A percentile compares a stretch with the other conserved stretches of the same genome.
Conservation (phyloP, 2,797 vertebrate species). For the Sandelia bainsii region DNA sequence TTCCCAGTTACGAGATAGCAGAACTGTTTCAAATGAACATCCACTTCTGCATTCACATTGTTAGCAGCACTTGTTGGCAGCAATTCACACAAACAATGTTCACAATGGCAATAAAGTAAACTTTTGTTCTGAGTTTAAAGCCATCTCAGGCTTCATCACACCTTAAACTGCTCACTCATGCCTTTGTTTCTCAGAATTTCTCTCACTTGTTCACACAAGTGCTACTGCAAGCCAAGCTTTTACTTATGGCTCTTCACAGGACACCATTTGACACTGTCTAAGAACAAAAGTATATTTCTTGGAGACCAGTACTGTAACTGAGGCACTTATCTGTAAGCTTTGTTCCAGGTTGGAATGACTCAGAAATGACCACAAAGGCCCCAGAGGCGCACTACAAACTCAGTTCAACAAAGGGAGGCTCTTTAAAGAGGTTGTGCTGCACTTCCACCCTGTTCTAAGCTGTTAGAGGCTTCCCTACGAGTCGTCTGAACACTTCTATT, state of each 20-base stretch:
- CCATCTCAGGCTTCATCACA: slow-evolving; percentile 4
- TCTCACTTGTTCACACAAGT: slow-evolving; percentile 3
- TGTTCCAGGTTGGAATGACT: slow-evolving; percentile 57
- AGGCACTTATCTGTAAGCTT: slow-evolving; percentile 63
- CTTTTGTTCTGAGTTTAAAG: background rate
- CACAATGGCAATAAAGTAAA: background rate
- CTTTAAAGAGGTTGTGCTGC: slow-evolving; percentile 55
- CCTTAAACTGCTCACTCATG: background rate
- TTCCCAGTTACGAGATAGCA: background rate
- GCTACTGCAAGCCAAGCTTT: background rate
- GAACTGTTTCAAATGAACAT: slow-evolving; percentile 1
- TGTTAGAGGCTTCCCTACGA: slow-evolving; percentile 67
- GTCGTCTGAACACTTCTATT: slow-evolving; percentile 73
- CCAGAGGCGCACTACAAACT: slow-evolving; percentile 52
- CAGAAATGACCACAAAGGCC: slow-evolving; percentile 56
- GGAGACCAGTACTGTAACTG: slow-evolving; percentile 36
- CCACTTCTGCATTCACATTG: background rate
- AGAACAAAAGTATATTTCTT: slow-evolving; percentile 65
- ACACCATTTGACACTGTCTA: slow-evolving; percentile 48
- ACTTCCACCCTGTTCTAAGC: slow-evolving; percentile 58
- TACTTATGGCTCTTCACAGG: slow-evolving; percentile 25
- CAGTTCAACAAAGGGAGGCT: slow-evolving; percentile 46
- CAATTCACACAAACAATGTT: slow-evolving; percentile 9
- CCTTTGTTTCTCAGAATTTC: slow-evolving; percentile 1
- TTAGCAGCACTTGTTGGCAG: background rate